Evolutionary conservation across 2,797 vertebrate species (phyloP).

Genomic region (Paguma larvata): DNA sequence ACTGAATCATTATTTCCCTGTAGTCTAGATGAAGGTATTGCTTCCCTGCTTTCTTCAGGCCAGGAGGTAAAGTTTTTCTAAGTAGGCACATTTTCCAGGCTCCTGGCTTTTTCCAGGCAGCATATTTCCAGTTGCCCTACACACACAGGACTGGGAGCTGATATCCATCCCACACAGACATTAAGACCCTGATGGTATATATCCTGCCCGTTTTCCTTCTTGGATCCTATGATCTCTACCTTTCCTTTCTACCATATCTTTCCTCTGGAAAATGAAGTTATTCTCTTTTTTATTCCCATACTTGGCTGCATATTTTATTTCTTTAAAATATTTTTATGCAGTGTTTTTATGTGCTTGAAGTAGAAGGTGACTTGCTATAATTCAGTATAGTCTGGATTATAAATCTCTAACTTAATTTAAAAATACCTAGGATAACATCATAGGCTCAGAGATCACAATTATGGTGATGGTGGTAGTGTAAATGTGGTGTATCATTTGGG

Average conservation of each 20-base stretch:
- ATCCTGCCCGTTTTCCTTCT: background rate
- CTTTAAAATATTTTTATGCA: background rate
- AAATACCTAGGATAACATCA: background rate
- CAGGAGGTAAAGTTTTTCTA: background rate
- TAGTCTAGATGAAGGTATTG: background rate
- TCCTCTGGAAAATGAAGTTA: background rate
- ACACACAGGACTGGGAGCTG: background rate
- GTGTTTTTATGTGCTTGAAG: background rate
- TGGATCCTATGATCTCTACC: background rate
- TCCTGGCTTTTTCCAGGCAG: background rate
- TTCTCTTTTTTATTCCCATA: background rate
- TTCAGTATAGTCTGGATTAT: background rate
- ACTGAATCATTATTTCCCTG: background rate
- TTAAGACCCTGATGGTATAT: accelerated
- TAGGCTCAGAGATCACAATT: background rate
- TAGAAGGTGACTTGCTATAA: background rate
- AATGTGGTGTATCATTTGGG: background rate
- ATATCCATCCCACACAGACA: background rate
- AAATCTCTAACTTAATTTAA: background rate
- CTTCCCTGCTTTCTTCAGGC: background rate
- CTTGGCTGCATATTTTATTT: background rate
- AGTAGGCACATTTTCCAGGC: background rate
- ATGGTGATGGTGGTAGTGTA: background rate
- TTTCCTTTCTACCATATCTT: background rate
- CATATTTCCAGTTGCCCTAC: background rate